Conservation (phyloP, 2,113 vertebrate species). For the Clarias batrachus region DNA sequence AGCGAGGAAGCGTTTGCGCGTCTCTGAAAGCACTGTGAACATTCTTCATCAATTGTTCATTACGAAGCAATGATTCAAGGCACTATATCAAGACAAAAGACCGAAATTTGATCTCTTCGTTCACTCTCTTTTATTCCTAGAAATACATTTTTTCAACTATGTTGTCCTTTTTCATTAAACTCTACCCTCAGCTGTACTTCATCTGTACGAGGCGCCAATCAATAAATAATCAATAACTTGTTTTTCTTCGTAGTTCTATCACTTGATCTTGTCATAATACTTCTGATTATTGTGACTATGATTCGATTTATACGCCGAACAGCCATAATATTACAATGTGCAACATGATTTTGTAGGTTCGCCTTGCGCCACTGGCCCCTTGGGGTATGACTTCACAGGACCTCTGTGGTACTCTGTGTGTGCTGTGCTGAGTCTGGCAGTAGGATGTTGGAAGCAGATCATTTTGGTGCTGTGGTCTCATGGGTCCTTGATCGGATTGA, state of each 20-base stretch:
- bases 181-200: neutral
- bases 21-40: neutral
- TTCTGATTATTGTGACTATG: neutral
- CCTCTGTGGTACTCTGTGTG: too few species aligned
- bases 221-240: slow-evolving; percentile 23
- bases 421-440: too few species aligned
- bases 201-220: slow-evolving; percentile 11
- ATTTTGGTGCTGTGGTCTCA: too few species aligned
- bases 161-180: neutral
- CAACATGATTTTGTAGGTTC: too few species aligned
- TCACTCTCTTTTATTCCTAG: neutral
- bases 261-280: neutral
- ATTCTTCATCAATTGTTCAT: slow-evolving; percentile 11
- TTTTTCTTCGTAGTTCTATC: neutral
- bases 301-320: too few species aligned
- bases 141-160: neutral
- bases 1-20: neutral
- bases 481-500: too few species aligned
- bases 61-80: slow-evolving; percentile 5
- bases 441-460: too few species aligned
- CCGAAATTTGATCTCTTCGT: neutral
- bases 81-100: neutral
- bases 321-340: too few species aligned
- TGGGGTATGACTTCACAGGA: too few species aligned
- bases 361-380: too few species aligned